Evolutionary conservation across 2,888 invertebrate genomes (phyloP), one percentile per base, ranked within the genome.

Genomic region (Suillia variegata): DNA sequence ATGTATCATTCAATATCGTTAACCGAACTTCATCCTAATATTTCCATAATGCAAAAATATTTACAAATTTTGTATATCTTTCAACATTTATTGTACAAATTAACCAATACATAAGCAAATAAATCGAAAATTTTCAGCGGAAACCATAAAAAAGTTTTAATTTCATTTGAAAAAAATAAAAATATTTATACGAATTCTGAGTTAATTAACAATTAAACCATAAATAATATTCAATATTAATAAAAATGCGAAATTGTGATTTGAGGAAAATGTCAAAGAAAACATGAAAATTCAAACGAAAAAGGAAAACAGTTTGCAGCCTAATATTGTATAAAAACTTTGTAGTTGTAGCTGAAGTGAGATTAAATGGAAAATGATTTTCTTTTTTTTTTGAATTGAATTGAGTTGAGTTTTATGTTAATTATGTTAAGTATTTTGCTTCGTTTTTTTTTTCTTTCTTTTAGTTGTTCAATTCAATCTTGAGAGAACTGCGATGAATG

Each of bases 391-490:
- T 2, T 15, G n/a, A n/a, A 10, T 18, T 31, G 56, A 26, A 57
- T 64, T 26, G 49, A 55, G 53, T 51, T 51, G 47, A 52, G 64
- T 49, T 48, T 51, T 65, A 26, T 62, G 47, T 12, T 12, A 15
- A 50, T 12, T 33, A 50, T 31, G 50, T 26, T 22, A 12, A 22
- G 10, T 1, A 26, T 8, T 50, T n/a, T 50, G 24, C 24, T 49
- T 48, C 13, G 20, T 12, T n/a, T n/a, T n/a, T n/a, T n/a, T n/a
- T n/a, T n/a, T n/a, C n/a, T n/a, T n/a, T n/a, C n/a, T n/a, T n/a
- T n/a, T n/a, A n/a, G n/a, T n/a, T n/a, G n/a, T n/a, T n/a, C n/a
- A n/a, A n/a, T n/a, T n/a, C n/a, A 21, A 49, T 20, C 13, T 49
- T 49, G n/a, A 22, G 26, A 26, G 26, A 26, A 22, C 34, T 52